These are phyloP conservation scores for Aradus depressus DNA, from an alignment of 2,888 invertebrate species.

Conservation along the genomic window DNA sequence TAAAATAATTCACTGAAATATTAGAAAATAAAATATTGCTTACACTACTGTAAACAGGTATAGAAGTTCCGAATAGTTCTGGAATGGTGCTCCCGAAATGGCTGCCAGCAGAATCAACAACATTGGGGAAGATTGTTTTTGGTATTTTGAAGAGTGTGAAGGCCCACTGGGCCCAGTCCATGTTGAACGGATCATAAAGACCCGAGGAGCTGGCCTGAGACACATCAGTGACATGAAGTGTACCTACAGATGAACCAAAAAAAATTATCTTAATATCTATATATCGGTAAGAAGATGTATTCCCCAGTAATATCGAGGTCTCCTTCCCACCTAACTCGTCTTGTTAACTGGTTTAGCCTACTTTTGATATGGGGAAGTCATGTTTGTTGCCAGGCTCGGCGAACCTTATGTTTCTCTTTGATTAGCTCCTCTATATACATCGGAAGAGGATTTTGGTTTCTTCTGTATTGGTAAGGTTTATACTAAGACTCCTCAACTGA, in stretches of 20 bases:
- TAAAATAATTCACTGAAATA: neutral
- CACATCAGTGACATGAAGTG: slow-evolving; percentile 71
- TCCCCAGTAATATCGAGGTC: too few species aligned
- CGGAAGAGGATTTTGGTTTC: too few species aligned
- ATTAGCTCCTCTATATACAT: too few species aligned
- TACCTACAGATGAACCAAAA: slow-evolving; percentile 40
- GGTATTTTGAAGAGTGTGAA: slow-evolving; percentile 63
- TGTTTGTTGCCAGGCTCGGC: too few species aligned
- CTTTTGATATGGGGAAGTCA: too few species aligned
- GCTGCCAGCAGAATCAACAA: slow-evolving; percentile 64
- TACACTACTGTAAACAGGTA: slow-evolving; percentile 69
- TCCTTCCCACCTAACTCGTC: too few species aligned
- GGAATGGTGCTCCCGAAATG: slow-evolving; percentile 57
- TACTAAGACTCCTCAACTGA: too few species aligned
- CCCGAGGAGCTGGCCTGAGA: slow-evolving; percentile 86
- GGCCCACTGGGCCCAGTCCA: slow-evolving; percentile 70
- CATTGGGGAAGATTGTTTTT: slow-evolving; percentile 58
- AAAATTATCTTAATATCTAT: too few species aligned
- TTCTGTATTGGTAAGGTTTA: too few species aligned
- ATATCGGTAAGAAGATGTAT: too few species aligned
- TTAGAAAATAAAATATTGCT: slow-evolving; percentile 35
- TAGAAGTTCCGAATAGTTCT: slow-evolving; percentile 58
- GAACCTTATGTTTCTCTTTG: too few species aligned
- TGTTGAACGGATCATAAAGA: slow-evolving; percentile 82
- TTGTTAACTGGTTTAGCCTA: too few species aligned